phyloP scores from a whole-genome alignment of 2,797 vertebrate species.

The Mallotus villosus region DNA sequence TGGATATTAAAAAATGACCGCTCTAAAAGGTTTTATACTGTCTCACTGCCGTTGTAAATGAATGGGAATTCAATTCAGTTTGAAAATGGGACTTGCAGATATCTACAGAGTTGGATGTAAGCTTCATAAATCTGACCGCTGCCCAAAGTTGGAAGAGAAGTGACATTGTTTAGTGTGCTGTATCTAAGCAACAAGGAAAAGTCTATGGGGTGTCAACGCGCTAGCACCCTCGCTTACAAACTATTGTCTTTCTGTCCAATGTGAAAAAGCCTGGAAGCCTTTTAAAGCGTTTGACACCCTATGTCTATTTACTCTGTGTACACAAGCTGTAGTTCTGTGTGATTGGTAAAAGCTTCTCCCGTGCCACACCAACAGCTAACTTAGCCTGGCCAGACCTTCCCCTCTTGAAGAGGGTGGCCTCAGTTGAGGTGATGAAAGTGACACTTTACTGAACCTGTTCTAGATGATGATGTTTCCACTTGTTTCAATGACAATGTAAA shows the following conservation, averaged over 20 bases:
- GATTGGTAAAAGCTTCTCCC: neutral
- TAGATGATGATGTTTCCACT: slow-evolving; percentile 8
- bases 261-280: neutral
- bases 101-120: neutral
- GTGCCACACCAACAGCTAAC: neutral
- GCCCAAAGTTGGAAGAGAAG: slow-evolving; percentile 20
- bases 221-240: slow-evolving; percentile 10
- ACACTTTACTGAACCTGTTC: neutral
- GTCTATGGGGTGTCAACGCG: slow-evolving; percentile 19
- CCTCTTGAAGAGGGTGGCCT: slow-evolving; percentile 3
- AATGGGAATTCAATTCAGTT: neutral
- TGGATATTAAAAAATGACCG: neutral
- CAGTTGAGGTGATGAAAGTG: neutral
- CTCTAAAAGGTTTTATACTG: neutral
- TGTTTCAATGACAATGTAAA: neutral
- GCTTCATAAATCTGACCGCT: neutral
- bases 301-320: neutral
- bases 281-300: slow-evolving; percentile 10
- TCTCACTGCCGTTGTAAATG: neutral
- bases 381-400: neutral
- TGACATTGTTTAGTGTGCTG: slow-evolving; percentile 38
- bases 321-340: neutral
- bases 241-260: slow-evolving; percentile 14
- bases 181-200: slow-evolving; percentile 30
- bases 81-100: neutral